Percentiles rank a stretch among this genome's conserved stretches.
phyloP scores from a whole-genome alignment of 2,888 invertebrate species.

The Habroteleia sp. region DNA sequence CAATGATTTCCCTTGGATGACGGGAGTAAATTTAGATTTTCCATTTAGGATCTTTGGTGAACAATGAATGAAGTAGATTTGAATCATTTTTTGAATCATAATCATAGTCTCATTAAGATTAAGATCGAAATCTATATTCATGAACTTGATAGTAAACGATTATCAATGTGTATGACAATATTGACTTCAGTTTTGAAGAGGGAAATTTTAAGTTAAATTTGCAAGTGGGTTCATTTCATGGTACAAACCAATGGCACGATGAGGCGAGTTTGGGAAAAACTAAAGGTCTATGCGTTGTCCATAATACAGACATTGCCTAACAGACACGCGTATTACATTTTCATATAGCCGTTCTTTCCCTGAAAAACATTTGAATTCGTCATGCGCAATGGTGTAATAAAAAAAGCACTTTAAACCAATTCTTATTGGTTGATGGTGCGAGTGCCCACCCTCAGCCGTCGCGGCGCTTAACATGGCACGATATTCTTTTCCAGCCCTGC shows the following conservation, averaged over 20 bases:
- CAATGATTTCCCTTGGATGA: not conserved
- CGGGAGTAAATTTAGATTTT: not conserved
- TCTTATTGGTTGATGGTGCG: constrained; percentile 74
- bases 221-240: too few relatives aligned
- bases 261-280: too few relatives aligned
- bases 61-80: too few relatives aligned
- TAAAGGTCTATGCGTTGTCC: not conserved
- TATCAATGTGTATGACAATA: too few relatives aligned
- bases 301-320: constrained; percentile 8
- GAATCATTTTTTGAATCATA: too few relatives aligned
- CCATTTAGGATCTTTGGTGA: too few relatives aligned
- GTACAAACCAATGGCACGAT: too few relatives aligned
- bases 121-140: too few relatives aligned
- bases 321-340: constrained; percentile 69
- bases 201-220: too few relatives aligned
- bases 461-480: constrained; percentile 57
- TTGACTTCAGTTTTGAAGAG: too few relatives aligned
- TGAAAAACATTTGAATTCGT: constrained; percentile 75
- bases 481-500: constrained; percentile 54
- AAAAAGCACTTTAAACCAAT: constrained; percentile 72
- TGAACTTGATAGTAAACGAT: too few relatives aligned
- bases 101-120: too few relatives aligned
- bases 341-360: constrained; percentile 69
- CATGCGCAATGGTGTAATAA: constrained; percentile 76
- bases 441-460: constrained; percentile 67